Base-by-base conservation (phyloP, 1,140 invertebrate species). In the Psilanteris sp. region DNA sequence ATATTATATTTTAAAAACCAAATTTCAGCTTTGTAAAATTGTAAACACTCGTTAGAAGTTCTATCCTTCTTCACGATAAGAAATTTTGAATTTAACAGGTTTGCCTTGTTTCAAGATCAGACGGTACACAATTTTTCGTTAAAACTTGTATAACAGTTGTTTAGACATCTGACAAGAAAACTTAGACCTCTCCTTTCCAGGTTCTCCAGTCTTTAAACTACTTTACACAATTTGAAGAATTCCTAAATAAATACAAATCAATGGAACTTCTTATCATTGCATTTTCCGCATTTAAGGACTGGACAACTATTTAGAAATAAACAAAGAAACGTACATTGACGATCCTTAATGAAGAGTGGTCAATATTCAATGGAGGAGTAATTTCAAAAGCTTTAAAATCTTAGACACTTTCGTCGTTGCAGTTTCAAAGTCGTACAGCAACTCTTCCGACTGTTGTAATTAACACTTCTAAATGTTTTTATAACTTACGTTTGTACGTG, bases 111-210 rank as follows among this genome's bases (percentile, higher is more conserved):
- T 48, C 1, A 1, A 34, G 1, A 34, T 32, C 29, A 36, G 31
- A 50, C 31, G 18, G 46, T 9, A 16, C 7, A 10, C 16, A 9
- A 48, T 32, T 32, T 20, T 34, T 20, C 46, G 31, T 10, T 9
- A 8, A 37, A 52, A 52, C 3, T 37, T 50, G 29, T 50, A 20
- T 15, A 24, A 37, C 32, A 16, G 8, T 52, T 52, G 31, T 52
- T 37, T 27, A 32, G 32, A 52, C 31, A 16, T 37, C 7, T 52
- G 48, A 37, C 48, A 50, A 27, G n/a, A 4, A 52, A 52, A 37
- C 27, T 52, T 22, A 34, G 31, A 50, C 46, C 34, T 50, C 18
- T 36, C 24, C 22, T 36, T 32, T n/a, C 9, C 22, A 11, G 7
- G 26, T 26, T 43, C 22, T 1, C 6, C 10, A 20, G n/a, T 8